These are phyloP conservation scores for Siphlonurus alternatus DNA, from an alignment of 2,888 invertebrate genomes.

Conservation along the genomic window DNA sequence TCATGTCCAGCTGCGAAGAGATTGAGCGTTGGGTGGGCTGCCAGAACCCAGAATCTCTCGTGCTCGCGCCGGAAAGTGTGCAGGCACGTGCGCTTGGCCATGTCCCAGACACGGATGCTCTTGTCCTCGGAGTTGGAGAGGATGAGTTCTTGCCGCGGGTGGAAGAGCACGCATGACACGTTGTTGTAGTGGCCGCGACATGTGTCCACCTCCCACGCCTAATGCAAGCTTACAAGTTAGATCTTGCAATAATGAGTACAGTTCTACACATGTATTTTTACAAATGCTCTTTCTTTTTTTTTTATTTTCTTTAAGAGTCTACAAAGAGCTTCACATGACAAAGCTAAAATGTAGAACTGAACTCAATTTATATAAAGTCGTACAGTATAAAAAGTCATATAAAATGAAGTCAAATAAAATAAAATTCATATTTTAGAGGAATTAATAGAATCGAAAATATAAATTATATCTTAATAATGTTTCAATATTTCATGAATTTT, in stretches of 20 bases:
- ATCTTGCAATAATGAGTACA: not conserved
- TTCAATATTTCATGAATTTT: too few relatives aligned
- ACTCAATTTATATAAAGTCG: too few relatives aligned
- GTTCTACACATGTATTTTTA: not conserved
- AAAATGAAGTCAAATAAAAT: too few relatives aligned
- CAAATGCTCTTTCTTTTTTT: too few relatives aligned
- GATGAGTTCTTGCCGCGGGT: slow-evolving; percentile 91
- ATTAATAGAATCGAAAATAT: too few relatives aligned
- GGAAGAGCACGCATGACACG: slow-evolving; percentile 93
- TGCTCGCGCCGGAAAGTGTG: slow-evolving; percentile 89
- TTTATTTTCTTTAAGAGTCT: too few relatives aligned
- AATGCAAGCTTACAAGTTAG: slow-evolving; percentile 8
- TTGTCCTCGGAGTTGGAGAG: slow-evolving; percentile 96
- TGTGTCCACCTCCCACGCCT: slow-evolving; percentile 98
- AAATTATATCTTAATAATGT: too few relatives aligned
- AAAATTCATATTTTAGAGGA: too few relatives aligned
- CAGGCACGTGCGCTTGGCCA: slow-evolving; percentile 83
- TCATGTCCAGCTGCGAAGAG: slow-evolving; percentile 99
- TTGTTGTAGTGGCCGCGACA: slow-evolving; percentile 99
- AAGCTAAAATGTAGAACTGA: too few relatives aligned
- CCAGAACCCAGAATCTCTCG: slow-evolving; percentile 94
- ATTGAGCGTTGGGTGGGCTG: slow-evolving; percentile 87
- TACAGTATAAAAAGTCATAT: too few relatives aligned
- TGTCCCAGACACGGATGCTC: slow-evolving; percentile 96
- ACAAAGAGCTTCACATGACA: too few relatives aligned